Percentiles rank a stretch among this genome's conserved stretches.
Evolutionary conservation across 2,113 vertebrate species (phyloP).

Genomic region (Campylomormyrus numenius): DNA sequence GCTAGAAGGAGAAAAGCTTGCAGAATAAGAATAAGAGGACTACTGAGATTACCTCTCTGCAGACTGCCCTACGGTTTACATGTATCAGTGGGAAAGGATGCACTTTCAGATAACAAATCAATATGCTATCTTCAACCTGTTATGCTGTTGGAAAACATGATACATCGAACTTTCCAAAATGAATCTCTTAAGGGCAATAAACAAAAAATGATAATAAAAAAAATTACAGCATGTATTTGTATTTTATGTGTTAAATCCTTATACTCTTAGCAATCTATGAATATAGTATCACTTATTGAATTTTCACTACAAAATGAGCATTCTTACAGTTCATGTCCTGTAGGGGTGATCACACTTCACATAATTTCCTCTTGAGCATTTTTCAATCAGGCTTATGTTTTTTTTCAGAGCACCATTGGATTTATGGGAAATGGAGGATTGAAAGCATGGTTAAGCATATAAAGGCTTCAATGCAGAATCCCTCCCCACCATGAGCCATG

Average conservation of each 20-base stretch:
- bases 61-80: no score
- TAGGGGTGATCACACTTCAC: neutral
- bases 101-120: constrained; percentile 48
- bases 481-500: neutral
- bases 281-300: neutral
- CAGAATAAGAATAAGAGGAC: neutral
- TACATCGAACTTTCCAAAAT: neutral
- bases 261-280: neutral
- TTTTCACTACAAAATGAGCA: neutral
- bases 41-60: neutral
- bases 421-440: neutral
- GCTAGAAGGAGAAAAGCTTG: neutral
- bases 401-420: neutral
- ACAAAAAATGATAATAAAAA: neutral
- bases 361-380: neutral
- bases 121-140: constrained; percentile 43
- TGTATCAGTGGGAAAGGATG: constrained; percentile 17
- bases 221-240: neutral
- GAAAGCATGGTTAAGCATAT: neutral
- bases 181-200: neutral
- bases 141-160: constrained; percentile 6
- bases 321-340: neutral
- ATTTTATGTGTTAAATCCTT: neutral
- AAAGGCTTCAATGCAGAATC: constrained; percentile 29
- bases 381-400: neutral